Evolutionary conservation across 2,888 invertebrate species (phyloP).

Genomic region (Eupithecia subumbrata): DNA sequence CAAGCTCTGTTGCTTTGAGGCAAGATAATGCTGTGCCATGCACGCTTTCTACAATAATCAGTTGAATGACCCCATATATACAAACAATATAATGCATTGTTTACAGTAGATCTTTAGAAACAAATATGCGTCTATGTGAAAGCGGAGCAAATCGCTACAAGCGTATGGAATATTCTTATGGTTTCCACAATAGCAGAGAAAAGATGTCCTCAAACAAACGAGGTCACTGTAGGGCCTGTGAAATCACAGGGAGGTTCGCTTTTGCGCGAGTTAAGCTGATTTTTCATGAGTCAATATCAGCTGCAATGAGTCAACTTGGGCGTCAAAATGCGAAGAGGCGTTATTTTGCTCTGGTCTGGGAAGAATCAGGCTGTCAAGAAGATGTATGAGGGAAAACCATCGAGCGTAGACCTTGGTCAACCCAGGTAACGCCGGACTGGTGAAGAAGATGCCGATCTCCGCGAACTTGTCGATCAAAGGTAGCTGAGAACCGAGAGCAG

Average conservation of each 20-base stretch:
- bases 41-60: constrained; percentile 4
- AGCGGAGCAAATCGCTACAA: constrained; percentile 4
- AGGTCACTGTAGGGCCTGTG: not conserved
- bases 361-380: too few relatives aligned
- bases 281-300: too few relatives aligned
- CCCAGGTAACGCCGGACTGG: too few relatives aligned
- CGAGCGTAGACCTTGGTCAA: too few relatives aligned
- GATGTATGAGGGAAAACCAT: too few relatives aligned
- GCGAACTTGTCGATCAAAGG: too few relatives aligned
- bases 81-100: not conserved
- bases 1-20: not conserved
- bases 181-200: not conserved
- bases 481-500: too few relatives aligned
- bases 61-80: not conserved
- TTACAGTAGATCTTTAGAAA: not conserved
- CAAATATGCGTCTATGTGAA: not conserved
- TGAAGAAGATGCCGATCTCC: too few relatives aligned
- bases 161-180: not conserved
- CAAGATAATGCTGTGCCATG: not conserved
- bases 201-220: not conserved
- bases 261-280: too few relatives aligned
- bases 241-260: not conserved
- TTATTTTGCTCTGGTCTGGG: too few relatives aligned
- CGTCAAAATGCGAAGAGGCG: too few relatives aligned
- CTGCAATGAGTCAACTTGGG: too few relatives aligned